Evolutionary conservation across 2,797 vertebrate species (phyloP), one percentile per base, ranked within the genome.

Genomic region (Spinibarbus caldwelli): DNA sequence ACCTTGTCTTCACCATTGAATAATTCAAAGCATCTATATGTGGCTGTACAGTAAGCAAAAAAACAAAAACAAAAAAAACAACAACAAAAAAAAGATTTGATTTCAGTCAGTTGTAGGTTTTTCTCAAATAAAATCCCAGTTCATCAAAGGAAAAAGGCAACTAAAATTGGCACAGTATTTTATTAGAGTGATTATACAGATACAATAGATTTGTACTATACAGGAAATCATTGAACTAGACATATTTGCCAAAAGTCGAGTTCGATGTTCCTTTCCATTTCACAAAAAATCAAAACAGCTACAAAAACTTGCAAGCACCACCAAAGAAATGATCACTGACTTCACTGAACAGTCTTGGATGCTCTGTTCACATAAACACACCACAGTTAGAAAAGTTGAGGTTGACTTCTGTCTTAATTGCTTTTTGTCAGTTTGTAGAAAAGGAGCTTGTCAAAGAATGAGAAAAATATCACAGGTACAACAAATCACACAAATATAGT

Each of bases 271-370:
- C 95, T 95, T 96, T 96, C 95, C 96, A 82, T 85, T 67, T 94
- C 92, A 91, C 92, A 91, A 92, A 94, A n/a, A 92, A 98, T 98
- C 96, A 95, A 97, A 98, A 97, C 96, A 96, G 97, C 97, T 72
- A 98, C 95, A 97, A 96, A 98, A 99, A 98, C 95, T 95, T 97
- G 96, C 96, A 96, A 97, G 97, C 97, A 98, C 97, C 97, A 97
- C 97, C 95, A 97, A 98, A 98, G 95, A 96, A 97, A 97, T 96
- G 95, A 97, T 96, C 97, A 97, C 97, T 96, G 96, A 97, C 96
- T 97, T 96, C 96, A 96, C 96, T 95, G 96, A 96, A 98, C 96
- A 98, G 96, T 96, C 95, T 96, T 94, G 96, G 96, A 96, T 97
- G 97, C 96, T 96, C 96, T 95, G 95, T 96, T 97, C 96, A 97